Base-by-base conservation (phyloP, 2,888 invertebrate species). In the Ptilodon capucinus region DNA sequence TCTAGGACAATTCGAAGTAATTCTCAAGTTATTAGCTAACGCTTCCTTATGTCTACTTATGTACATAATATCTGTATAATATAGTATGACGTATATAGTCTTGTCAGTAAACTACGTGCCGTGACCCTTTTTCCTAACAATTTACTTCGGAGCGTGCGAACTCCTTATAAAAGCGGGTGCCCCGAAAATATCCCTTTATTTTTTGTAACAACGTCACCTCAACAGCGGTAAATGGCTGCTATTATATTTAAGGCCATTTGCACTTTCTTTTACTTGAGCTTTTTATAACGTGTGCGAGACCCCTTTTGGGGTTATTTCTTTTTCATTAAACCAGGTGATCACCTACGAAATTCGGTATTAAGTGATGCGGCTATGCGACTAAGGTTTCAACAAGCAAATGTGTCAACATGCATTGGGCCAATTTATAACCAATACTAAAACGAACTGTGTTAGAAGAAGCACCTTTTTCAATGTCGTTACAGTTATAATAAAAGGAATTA, bases 41-140 rank as follows among this genome's bases (percentile, higher is more conserved):
- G n/a, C n/a, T n/a, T 1, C 21, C 7, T 21, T 21, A 8, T 1
- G 9, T 9, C 6, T 25, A 25, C 23, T 7, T 8, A 8, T 25
- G 6, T 25, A 9, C 23, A 25, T 25, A 25, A n/a, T 8, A 9
- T 25, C 8, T 8, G 9, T 8, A 8, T 25, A 8, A 8, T 25
- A 8, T 8, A 23, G 23, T 28, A 2, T 49, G 45, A 52, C 58
- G 49, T 50, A 51, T 58, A 68, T 64, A 64, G 64, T 70, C 60
- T 50, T 55, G 49, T 66, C 64, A 64, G 64, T 71, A 68, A 71
- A 64, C 64, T 69, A 64, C 64, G 62, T 54, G 63, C 57, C 46
- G 54, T 48, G 54, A 57, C 59, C 71, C 64, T 70, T 74, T 74
- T 73, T 62, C 61, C 68, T 60, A 46, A 57, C 74, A 74, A 74